Evolutionary conservation across 2,113 vertebrate species (phyloP).

Genomic region (Agelaius tricolor): DNA sequence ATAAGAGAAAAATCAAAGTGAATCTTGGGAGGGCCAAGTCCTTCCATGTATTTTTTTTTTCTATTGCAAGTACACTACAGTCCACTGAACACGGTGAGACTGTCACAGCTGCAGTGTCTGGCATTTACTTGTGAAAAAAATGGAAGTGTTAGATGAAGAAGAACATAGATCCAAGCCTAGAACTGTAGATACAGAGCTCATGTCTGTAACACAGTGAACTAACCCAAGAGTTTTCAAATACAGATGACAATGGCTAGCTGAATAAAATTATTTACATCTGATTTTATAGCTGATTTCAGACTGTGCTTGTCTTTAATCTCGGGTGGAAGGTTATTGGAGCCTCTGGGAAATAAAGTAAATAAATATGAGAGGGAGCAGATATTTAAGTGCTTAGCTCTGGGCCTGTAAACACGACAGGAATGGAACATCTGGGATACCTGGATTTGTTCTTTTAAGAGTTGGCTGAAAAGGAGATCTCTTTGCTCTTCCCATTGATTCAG

Average conservation of each 20-base stretch:
- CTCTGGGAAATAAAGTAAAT: neutral
- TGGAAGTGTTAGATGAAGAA: neutral
- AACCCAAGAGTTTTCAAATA: neutral
- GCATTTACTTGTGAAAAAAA: neutral
- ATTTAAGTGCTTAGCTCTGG: neutral
- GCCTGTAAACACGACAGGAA: neutral
- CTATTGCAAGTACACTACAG: neutral
- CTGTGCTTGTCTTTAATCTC: neutral
- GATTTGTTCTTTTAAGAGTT: neutral
- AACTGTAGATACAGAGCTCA: neutral
- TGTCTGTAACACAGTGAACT: neutral
- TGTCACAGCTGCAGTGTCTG: neutral
- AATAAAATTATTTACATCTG: neutral
- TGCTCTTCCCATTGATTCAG: neutral
- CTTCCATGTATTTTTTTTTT: neutral
- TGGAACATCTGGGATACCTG: fast-evolving
- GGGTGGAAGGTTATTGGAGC: neutral
- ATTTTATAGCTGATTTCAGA: neutral
- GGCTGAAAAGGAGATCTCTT: neutral
- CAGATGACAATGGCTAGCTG: neutral
- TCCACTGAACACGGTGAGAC: neutral
- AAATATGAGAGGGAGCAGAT: neutral
- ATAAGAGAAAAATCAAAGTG: neutral
- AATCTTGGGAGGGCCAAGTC: neutral
- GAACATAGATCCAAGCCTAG: neutral